A percentile compares a stretch with the other conserved stretches of the same genome.
Evolutionary conservation across 2,797 vertebrate species (phyloP).

Genomic region (Rachycentron canadum): DNA sequence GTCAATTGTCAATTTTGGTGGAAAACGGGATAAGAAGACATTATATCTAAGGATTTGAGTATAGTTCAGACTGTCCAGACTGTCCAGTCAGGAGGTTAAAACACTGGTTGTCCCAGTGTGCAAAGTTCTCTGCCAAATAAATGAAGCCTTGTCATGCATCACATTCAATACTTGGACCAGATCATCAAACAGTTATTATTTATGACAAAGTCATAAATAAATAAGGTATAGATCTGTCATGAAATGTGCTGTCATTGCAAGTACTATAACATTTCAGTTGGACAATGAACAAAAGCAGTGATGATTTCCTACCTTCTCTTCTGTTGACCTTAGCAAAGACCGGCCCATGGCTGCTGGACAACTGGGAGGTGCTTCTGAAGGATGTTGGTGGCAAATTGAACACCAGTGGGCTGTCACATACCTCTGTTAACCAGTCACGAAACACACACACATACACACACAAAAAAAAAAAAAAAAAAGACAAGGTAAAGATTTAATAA

Average conservation of each 20-base stretch:
- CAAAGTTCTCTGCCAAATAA: conserved; percentile 19
- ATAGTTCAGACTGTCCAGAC: too few relatives aligned
- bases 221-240: not conserved
- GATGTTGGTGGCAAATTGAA: conserved; percentile 74
- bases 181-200: conserved; percentile 3
- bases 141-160: conserved; percentile 6
- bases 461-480: too few relatives aligned
- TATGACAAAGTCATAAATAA: not conserved
- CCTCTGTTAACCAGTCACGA: conserved; percentile 72
- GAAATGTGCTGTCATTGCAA: not conserved
- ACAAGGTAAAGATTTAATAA: conserved; percentile 10
- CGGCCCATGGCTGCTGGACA: conserved; percentile 80
- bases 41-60: conserved; percentile 15
- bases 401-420: conserved; percentile 82
- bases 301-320: conserved; percentile 80
- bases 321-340: conserved; percentile 85
- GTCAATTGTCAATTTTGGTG: too few relatives aligned
- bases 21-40: too few relatives aligned
- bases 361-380: conserved; percentile 84
- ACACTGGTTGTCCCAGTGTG: not conserved
- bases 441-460: too few relatives aligned
- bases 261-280: conserved; percentile 16
- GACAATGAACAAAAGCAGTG: not conserved
- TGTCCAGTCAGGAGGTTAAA: conserved; percentile 21
- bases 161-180: not conserved